phyloP scores from a whole-genome alignment of 2,888 invertebrate species.

The Entomobrya multifasciata region DNA sequence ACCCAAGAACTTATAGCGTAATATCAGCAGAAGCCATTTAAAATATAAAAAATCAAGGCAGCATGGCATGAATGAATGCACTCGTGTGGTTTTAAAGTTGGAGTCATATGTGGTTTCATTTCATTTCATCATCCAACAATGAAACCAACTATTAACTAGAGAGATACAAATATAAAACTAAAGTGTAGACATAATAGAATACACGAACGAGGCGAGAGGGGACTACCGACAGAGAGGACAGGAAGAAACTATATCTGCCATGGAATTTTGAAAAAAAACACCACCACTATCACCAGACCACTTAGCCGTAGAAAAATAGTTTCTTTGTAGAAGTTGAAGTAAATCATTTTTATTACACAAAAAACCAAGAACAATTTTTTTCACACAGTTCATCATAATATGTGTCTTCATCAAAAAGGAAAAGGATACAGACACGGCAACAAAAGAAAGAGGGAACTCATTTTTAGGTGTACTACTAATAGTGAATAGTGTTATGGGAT shows the following conservation, averaged over 20 bases:
- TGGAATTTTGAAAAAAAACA: conserved; percentile 46
- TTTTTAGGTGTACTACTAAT: conserved; percentile 14
- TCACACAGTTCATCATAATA: conserved; percentile 45
- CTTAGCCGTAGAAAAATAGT: background rate
- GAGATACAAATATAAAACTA: background rate
- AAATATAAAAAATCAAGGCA: conserved; percentile 15
- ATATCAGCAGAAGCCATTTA: conserved; percentile 15
- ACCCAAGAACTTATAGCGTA: no score
- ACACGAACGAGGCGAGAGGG: background rate
- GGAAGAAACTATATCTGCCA: conserved; percentile 27
- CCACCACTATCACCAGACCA: no score
- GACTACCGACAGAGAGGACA: conserved; percentile 3
- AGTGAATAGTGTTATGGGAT: conserved; percentile 7
- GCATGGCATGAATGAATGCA: conserved; percentile 61
- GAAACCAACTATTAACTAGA: conserved; percentile 35
- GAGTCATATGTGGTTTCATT: conserved; percentile 66
- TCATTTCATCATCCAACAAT: conserved; percentile 52
- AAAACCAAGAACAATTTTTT: conserved; percentile 30
- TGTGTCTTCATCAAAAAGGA: no score
- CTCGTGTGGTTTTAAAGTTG: conserved; percentile 62
- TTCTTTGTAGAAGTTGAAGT: conserved; percentile 45
- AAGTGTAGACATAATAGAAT: background rate
- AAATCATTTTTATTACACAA: conserved; percentile 40
- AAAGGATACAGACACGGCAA: no score
- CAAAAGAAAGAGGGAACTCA: background rate